A percentile compares a stretch with the other conserved stretches of the same genome.
Evolutionary conservation across 2,113 vertebrate species (phyloP).

Genomic region (Clarias batrachus): DNA sequence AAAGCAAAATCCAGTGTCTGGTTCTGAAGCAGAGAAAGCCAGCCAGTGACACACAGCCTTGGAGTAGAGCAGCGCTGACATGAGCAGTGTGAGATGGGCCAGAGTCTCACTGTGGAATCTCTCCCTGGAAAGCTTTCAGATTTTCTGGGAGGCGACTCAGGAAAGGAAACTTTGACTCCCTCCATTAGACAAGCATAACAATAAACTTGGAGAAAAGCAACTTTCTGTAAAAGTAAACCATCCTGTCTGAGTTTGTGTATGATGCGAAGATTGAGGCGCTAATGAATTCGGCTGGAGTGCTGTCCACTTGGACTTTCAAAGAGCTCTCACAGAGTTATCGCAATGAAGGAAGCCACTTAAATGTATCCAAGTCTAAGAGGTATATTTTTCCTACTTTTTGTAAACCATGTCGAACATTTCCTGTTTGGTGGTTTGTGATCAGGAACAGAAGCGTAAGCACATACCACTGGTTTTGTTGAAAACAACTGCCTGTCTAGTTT

Average conservation of each 20-base stretch:
- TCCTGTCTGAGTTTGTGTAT: constrained; percentile 37
- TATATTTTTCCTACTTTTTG: constrained; percentile 60
- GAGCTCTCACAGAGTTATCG: constrained; percentile 23
- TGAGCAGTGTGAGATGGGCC: constrained; percentile 29
- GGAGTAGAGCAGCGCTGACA: constrained; percentile 29
- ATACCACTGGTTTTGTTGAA: constrained; percentile 88
- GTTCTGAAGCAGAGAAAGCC: constrained; percentile 76
- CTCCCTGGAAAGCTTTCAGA: constrained; percentile 39
- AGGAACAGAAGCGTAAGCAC: constrained; percentile 56
- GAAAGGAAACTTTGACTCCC: constrained; percentile 56
- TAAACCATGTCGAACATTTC: constrained; percentile 55
- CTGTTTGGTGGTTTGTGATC: constrained; percentile 45
- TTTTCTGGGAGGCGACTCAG: constrained; percentile 63
- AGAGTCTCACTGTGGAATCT: constrained; percentile 42
- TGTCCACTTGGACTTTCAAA: constrained; percentile 39
- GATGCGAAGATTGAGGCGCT: constrained; percentile 24
- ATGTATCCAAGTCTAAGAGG: constrained; percentile 37
- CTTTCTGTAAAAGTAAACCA: constrained; percentile 46
- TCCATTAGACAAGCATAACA: constrained; percentile 44
- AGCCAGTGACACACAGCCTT: constrained; percentile 19
- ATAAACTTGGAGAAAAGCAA: constrained; percentile 36
- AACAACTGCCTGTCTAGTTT: constrained; percentile 76
- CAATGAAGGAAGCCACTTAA: constrained; percentile 37
- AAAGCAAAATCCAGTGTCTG: constrained; percentile 87
- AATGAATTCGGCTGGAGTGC: constrained; percentile 31